Conservation (phyloP, 2,888 invertebrate genomes). For the Drosophila formosana region DNA sequence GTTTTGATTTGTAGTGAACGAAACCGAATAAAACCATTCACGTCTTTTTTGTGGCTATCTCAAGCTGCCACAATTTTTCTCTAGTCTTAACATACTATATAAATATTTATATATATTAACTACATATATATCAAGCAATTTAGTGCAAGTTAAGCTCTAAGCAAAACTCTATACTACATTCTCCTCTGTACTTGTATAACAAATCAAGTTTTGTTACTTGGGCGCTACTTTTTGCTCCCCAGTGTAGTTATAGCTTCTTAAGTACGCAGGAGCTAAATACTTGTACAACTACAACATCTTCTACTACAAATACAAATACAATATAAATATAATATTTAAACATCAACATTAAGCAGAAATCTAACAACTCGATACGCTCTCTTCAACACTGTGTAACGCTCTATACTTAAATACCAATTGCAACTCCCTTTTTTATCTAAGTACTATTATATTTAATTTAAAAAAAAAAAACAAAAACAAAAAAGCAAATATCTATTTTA, state of each 20-base stretch:
- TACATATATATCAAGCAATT: conserved; percentile 37
- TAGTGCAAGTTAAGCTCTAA: conserved; percentile 73
- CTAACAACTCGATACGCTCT: conserved; percentile 31
- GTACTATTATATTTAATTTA: conserved; percentile 43
- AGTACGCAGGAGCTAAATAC: conserved; percentile 68
- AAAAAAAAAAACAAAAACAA: conserved; percentile 13
- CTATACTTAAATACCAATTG: conserved; percentile 26
- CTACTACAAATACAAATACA: conserved; percentile 10
- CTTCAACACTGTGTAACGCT: conserved; percentile 38
- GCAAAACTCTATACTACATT: conserved; percentile 40
- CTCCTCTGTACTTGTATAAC: conserved; percentile 33
- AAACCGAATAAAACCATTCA: conserved; percentile 16
- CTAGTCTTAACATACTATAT: conserved; percentile 50
- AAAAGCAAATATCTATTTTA: conserved; percentile 53
- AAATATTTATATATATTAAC: conserved; percentile 29
- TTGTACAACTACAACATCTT: conserved; percentile 18
- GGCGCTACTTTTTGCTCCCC: conserved; percentile 56
- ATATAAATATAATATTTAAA: conserved; percentile 5
- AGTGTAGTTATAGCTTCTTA: conserved; percentile 71
- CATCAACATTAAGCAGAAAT: conserved; percentile 15
- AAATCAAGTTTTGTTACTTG: conserved; percentile 57
- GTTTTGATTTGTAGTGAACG: conserved; percentile 60
- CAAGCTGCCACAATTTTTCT: conserved; percentile 38
- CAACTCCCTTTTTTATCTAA: conserved; percentile 50
- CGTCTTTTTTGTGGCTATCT: conserved; percentile 23